A percentile compares a stretch with the other conserved stretches of the same genome.
Evolutionary conservation across 2,113 vertebrate species (phyloP).

Genomic region (Danionella cerebrum): DNA sequence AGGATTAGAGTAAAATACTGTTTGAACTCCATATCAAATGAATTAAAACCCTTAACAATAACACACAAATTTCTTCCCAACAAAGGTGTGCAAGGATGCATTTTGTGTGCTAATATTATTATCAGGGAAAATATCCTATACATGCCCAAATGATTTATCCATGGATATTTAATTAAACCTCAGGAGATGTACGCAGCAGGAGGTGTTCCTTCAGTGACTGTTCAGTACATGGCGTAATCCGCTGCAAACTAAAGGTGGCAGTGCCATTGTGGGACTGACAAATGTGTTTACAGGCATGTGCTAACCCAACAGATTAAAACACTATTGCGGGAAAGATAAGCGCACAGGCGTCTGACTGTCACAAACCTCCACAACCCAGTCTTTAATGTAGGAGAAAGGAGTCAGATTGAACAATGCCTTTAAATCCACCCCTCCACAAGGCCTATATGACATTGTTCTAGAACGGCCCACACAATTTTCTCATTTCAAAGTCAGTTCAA

Average conservation of each 20-base stretch:
- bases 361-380: constrained; percentile 47
- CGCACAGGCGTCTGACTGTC: constrained; percentile 52
- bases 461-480: constrained; percentile 55
- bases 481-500: constrained; percentile 38
- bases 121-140: constrained; percentile 7
- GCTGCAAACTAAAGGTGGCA: constrained; percentile 63
- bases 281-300: constrained; percentile 65
- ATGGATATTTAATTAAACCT: constrained; percentile 64
- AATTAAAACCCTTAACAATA: constrained; percentile 32
- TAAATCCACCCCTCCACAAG: constrained; percentile 61
- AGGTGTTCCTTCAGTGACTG: constrained; percentile 34
- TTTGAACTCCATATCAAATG: constrained; percentile 39
- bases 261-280: constrained; percentile 62
- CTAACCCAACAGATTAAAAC: constrained; percentile 68
- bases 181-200: constrained; percentile 58
- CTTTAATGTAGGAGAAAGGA: constrained; percentile 30
- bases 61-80: background rate
- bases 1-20: constrained; percentile 40
- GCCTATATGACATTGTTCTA: constrained; percentile 62
- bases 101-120: constrained; percentile 39
- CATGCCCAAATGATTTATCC: constrained; percentile 57
- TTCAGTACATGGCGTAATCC: constrained; percentile 61
- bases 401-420: constrained; percentile 61
- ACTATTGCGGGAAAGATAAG: constrained; percentile 61
- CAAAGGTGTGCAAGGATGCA: background rate